These are phyloP conservation scores for Rhabdomys pumilio DNA, from an alignment of 2,797 vertebrate genomes.

Conservation along the genomic window DNA sequence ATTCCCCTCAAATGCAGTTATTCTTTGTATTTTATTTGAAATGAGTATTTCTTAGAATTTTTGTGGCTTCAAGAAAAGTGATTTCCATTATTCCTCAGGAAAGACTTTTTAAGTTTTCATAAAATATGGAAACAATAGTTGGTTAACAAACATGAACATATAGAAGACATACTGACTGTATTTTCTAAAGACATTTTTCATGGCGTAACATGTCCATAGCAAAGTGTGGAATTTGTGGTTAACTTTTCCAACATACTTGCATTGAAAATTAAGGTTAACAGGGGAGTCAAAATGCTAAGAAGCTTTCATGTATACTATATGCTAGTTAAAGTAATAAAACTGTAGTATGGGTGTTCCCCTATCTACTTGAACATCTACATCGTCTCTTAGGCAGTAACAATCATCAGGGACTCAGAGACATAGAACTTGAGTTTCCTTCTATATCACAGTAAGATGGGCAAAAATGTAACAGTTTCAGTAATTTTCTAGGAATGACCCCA, in stretches of 20 bases:
- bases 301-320: background rate
- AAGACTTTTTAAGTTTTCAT: background rate
- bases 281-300: constrained; percentile 17
- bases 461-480: background rate
- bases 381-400: background rate
- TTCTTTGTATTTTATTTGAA: constrained; percentile 34
- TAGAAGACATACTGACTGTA: constrained; percentile 35
- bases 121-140: constrained; percentile 51
- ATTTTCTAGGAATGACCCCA: constrained; percentile 3
- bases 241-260: constrained; percentile 51
- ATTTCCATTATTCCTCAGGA: constrained; percentile 12
- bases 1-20: constrained; percentile 31
- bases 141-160: constrained; percentile 53
- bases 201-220: background rate
- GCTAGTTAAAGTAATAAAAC: constrained; percentile 3
- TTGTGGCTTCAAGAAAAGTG: background rate
- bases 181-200: constrained; percentile 56
- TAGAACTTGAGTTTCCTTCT: background rate
- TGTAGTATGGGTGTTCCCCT: background rate
- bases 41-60: constrained; percentile 50
- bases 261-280: constrained; percentile 29
- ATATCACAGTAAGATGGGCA: background rate
- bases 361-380: background rate
- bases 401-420: constrained; percentile 19
- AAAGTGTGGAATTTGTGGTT: constrained; percentile 34